Evolutionary conservation across 2,113 vertebrate species (phyloP).

Genomic region (Actenoides lindsayi): DNA sequence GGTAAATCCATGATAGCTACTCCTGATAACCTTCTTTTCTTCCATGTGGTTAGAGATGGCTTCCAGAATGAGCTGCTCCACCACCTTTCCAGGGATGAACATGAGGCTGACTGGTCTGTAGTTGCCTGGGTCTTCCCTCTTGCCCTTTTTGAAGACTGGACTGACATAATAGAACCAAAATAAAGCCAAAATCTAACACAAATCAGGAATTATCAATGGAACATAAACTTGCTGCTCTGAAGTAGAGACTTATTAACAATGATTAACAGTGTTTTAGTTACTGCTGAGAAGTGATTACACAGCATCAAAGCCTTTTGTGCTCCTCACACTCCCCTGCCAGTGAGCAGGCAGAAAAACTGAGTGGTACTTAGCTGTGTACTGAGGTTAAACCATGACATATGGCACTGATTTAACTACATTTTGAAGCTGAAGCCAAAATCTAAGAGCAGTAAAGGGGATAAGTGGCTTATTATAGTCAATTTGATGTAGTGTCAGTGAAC

Average conservation of each 20-base stretch:
- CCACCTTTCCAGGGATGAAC: too few relatives aligned
- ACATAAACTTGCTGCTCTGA: background rate
- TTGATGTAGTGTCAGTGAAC: background rate
- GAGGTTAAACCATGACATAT: background rate
- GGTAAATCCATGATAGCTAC: too few relatives aligned
- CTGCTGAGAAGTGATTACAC: background rate
- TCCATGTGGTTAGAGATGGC: too few relatives aligned
- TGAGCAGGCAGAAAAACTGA: background rate
- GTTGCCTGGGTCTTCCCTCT: too few relatives aligned
- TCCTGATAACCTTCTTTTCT: too few relatives aligned
- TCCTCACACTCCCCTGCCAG: background rate
- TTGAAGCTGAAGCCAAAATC: background rate
- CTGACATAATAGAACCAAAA: background rate
- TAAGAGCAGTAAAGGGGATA: background rate
- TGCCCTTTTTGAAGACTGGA: too few relatives aligned
- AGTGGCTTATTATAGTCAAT: background rate
- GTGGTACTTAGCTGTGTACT: background rate
- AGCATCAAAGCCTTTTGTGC: background rate
- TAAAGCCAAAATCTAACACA: background rate
- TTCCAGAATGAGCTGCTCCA: too few relatives aligned
- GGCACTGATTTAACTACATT: background rate
- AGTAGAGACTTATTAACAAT: background rate
- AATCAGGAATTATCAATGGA: background rate
- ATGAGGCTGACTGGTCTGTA: too few relatives aligned
- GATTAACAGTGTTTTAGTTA: background rate